A percentile compares a stretch with the other conserved stretches of the same genome.
These are phyloP conservation scores for Octomys mimax DNA, from an alignment of 2,797 vertebrate species.

Conservation along the genomic window DNA sequence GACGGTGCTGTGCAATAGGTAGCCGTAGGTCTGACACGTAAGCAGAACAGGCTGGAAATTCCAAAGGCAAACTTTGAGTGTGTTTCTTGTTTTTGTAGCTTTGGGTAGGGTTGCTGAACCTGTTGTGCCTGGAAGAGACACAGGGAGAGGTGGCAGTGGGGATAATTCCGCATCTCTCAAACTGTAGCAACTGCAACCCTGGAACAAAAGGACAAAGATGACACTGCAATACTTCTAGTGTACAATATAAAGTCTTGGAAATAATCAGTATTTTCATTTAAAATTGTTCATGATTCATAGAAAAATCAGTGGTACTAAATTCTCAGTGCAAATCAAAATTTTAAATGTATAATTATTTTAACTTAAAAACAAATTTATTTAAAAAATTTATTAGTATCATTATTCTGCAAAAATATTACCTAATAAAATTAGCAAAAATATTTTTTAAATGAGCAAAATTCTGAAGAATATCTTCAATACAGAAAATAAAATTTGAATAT, in stretches of 20 bases:
- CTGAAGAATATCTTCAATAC: not conserved
- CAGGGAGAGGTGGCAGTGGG: not conserved
- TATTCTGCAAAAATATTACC: not conserved
- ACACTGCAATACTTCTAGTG: not conserved
- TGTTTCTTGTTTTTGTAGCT: not conserved
- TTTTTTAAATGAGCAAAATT: not conserved
- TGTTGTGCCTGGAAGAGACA: not conserved
- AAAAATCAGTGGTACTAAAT: not conserved
- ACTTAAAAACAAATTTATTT: conserved; percentile 31
- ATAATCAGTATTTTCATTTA: not conserved
- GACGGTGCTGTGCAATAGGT: not conserved
- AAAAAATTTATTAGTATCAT: not conserved
- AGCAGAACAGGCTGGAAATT: not conserved
- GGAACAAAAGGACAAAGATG: not conserved
- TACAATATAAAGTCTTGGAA: not conserved
- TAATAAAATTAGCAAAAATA: conserved; percentile 9
- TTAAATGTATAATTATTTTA: not conserved
- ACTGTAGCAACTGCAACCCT: not conserved
- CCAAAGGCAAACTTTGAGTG: not conserved
- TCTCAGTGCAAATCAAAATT: conserved; percentile 9
- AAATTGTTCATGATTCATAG: not conserved
- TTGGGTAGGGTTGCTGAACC: not conserved
- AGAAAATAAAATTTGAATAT: not conserved
- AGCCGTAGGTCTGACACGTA: not conserved
- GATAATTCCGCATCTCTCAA: not conserved